These are phyloP conservation scores for Zaprionus vittiger DNA, from an alignment of 1,140 invertebrate species.

Conservation along the genomic window DNA sequence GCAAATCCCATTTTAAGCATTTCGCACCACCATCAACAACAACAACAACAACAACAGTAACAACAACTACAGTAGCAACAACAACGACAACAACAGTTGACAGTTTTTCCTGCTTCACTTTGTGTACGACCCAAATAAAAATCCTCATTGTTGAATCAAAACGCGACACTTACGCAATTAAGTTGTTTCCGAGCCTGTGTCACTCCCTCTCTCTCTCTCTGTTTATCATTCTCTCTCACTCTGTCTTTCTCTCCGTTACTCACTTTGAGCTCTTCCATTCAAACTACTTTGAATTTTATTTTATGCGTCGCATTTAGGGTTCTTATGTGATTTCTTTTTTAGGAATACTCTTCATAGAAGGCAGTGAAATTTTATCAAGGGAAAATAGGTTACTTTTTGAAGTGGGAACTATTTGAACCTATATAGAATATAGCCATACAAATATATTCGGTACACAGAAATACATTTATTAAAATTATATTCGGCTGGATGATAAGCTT, in stretches of 20 bases:
- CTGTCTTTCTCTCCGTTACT: conserved; percentile 16
- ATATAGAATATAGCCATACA: no score
- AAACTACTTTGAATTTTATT: conserved; percentile 78
- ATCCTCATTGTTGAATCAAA: conserved; percentile 65
- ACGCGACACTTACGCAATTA: conserved; percentile 76
- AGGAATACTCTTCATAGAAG: neutral
- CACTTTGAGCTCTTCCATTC: conserved; percentile 36
- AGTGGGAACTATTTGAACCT: neutral
- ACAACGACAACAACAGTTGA: conserved; percentile 26
- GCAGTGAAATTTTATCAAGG: neutral
- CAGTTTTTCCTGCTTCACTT: conserved; percentile 34
- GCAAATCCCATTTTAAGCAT: conserved; percentile 57
- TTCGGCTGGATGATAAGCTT: no score
- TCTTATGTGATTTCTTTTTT: conserved; percentile 31
- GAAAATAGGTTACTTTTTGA: neutral
- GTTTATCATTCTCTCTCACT: neutral
- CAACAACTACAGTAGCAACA: neutral
- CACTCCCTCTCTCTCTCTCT: conserved; percentile 23
- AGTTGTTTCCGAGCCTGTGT: conserved; percentile 53
- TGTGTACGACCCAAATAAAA: conserved; percentile 8
- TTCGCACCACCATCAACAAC: conserved; percentile 55
- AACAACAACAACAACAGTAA: conserved; percentile 19
- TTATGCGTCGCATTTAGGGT: conserved; percentile 48
- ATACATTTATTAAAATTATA: no score
- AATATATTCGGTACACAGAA: no score